Evolutionary conservation across 2,797 vertebrate species (phyloP).

Genomic region (Tragopan temminckii): DNA sequence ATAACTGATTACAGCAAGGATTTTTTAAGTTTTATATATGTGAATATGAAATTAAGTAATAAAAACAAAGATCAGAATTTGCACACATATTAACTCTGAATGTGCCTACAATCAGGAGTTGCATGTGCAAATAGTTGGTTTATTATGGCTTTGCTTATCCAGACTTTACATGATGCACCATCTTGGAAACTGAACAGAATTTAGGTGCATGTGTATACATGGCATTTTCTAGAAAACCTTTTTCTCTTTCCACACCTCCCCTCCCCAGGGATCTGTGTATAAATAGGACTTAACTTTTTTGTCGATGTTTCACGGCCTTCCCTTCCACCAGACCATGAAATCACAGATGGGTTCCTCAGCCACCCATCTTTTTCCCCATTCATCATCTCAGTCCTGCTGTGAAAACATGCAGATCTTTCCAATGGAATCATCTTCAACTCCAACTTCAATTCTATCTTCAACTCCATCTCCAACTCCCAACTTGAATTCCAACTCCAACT

Average conservation of each 20-base stretch:
- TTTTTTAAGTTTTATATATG: rapidly evolving
- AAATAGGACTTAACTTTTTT: background rate
- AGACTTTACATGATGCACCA: background rate
- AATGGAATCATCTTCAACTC: too few relatives aligned
- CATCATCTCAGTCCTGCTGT: background rate
- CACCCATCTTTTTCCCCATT: background rate
- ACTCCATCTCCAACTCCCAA: too few relatives aligned
- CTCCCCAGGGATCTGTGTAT: background rate
- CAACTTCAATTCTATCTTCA: background rate
- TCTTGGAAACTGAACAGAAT: background rate
- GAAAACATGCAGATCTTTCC: background rate
- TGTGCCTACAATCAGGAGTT: background rate
- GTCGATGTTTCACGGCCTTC: background rate
- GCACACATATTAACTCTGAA: background rate
- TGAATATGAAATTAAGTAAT: background rate
- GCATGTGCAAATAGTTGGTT: background rate
- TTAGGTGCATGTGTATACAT: background rate
- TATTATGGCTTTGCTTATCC: rapidly evolving
- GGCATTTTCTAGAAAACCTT: background rate
- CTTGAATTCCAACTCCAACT: background rate
- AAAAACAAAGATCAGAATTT: background rate
- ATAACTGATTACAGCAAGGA: background rate
- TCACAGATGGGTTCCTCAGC: background rate
- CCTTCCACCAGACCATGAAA: background rate
- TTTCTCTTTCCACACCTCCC: too few relatives aligned